These are phyloP conservation scores for Illadopsis cleaveri DNA, from an alignment of 2,113 vertebrate species.

Conservation along the genomic window DNA sequence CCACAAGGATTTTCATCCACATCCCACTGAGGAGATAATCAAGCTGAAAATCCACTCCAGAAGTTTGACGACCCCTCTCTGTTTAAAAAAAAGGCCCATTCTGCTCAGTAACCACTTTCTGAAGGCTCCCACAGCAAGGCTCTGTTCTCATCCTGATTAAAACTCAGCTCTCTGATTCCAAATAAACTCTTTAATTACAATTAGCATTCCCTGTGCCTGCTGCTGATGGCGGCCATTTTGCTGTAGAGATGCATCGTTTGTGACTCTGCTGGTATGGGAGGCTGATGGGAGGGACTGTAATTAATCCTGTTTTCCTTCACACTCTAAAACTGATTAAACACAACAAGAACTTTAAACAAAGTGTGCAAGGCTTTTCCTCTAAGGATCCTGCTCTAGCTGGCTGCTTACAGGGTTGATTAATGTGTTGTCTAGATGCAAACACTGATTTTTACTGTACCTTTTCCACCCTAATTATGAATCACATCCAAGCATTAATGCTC, in stretches of 20 bases:
- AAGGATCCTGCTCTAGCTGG: not conserved
- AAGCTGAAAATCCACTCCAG: conserved; percentile 15
- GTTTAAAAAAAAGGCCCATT: conserved; percentile 25
- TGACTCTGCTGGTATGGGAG: not conserved
- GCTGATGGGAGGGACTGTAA: conserved; percentile 23
- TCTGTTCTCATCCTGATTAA: conserved; percentile 41
- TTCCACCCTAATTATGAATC: not conserved
- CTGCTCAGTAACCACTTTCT: conserved; percentile 10
- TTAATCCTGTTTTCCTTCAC: conserved; percentile 52
- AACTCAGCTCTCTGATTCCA: conserved; percentile 40
- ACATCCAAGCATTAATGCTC: not conserved
- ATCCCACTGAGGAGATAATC: conserved; percentile 37
- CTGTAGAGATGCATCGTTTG: not conserved
- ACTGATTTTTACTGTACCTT: not conserved
- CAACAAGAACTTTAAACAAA: conserved; percentile 34
- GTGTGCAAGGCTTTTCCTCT: conserved; percentile 24
- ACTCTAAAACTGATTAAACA: conserved; percentile 61
- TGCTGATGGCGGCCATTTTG: conserved; percentile 43
- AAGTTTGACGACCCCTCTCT: not conserved
- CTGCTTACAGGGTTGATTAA: conserved; percentile 38
- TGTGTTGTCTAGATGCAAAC: not conserved
- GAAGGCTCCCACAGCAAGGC: conserved; percentile 50
- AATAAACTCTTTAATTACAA: conserved; percentile 66
- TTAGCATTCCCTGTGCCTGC: conserved; percentile 2
- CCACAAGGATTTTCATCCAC: not conserved